Evolutionary conservation across 2,113 vertebrate species (phyloP), one percentile per base, ranked within the genome.

Genomic region (Cygnus atratus): DNA sequence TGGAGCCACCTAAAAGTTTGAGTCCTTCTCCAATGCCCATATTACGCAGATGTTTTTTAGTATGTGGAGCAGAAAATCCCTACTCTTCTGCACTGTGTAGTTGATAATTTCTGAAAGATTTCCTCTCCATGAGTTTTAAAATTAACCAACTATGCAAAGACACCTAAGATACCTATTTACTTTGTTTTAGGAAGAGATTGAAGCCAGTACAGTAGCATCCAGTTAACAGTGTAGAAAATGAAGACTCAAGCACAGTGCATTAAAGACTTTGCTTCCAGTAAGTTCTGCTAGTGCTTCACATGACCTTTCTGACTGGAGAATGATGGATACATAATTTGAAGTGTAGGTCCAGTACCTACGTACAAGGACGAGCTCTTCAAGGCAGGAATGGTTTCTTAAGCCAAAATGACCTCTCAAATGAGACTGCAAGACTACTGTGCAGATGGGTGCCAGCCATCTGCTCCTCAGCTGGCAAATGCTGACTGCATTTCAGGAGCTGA

Each of bases 401-500:
- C 84, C 84, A 93, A 77, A 67, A 24, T 67, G 71, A 88, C 84
- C 72, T 93, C 75, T 85, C 59, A 66, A 73, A 85, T 0, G 3
- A 85, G 67, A 52, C 28, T 79, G 39, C 25, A 58, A 41, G 44
- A 63, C 82, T 94, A 88, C 90, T 93, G 93, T 91, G 67, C 21
- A 91, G 87, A 37, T 80, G 87, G 55, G 46, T 97, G 87, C 92
- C 82, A 94, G 67, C 62, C 82, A 80, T 74, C 91, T 96, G 87
- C 78, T 97, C 39, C 54, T 92, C 85, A 71, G 68, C 79, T 97
- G 92, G 90, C 89, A 93, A 77, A 43, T 7, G 22, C 3, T 92
- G 81, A 72, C 84, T 61, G 21, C 46, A 20, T 61, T 92, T 78
- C 70, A 78, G 70, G 89, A 94, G 83, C 50, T 74, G 67, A 29